phyloP scores from a whole-genome alignment of 2,113 vertebrate species.

The Pangasianodon hypophthalmus region DNA sequence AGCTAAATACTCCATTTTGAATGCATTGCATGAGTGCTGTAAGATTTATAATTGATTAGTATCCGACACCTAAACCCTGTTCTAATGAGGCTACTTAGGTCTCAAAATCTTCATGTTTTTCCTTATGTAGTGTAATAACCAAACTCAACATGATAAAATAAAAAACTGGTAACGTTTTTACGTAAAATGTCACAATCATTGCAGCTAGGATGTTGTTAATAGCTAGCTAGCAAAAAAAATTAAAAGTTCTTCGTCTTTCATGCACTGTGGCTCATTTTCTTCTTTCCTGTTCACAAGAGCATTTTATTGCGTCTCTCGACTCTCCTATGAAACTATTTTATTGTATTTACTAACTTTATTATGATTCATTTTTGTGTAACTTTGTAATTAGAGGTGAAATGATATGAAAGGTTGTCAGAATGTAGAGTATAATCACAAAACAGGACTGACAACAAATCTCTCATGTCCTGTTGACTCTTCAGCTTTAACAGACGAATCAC shows the following conservation, averaged over 20 bases:
- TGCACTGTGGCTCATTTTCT: neutral
- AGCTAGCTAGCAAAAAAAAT: neutral
- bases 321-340: neutral
- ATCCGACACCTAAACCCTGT: neutral
- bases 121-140: neutral
- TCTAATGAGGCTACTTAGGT: neutral
- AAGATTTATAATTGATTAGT: neutral
- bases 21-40: neutral
- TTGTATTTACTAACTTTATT: too few species aligned
- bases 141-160: neutral
- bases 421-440: neutral
- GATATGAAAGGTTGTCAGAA: neutral
- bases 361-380: neutral
- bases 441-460: too few species aligned
- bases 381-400: neutral
- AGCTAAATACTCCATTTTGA: neutral
- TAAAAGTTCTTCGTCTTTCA: neutral
- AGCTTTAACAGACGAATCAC: too few species aligned
- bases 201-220: neutral
- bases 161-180: neutral
- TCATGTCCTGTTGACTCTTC: too few species aligned
- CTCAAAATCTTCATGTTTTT: neutral
- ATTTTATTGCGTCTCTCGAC: neutral
- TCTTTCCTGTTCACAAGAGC: neutral
- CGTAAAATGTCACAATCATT: neutral